Percentiles rank a stretch among this genome's conserved stretches.
Evolutionary conservation across 2,797 vertebrate species (phyloP).

Genomic region (Anas flavirostris): DNA sequence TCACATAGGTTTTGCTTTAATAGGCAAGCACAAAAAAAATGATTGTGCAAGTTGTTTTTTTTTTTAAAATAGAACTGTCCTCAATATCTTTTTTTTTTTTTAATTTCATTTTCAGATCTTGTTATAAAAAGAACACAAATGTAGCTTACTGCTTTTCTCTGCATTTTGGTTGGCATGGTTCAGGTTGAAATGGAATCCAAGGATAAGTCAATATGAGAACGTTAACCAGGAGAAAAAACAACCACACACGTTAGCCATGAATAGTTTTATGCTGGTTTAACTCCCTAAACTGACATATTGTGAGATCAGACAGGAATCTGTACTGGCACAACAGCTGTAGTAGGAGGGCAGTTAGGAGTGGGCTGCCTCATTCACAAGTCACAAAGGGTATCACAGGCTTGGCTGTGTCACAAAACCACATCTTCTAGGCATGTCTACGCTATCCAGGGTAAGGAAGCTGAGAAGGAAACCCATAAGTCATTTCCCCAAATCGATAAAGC

Average conservation of each 20-base stretch:
- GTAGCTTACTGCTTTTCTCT: neutral
- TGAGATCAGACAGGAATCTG: neutral
- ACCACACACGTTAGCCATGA: neutral
- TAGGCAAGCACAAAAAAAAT: neutral
- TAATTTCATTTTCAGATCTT: neutral
- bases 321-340: neutral
- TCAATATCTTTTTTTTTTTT: neutral
- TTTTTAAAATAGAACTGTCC: neutral
- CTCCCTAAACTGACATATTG: neutral
- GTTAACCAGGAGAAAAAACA: neutral
- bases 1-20: neutral
- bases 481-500: neutral
- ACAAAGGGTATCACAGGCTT: neutral
- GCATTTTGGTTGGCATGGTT: neutral
- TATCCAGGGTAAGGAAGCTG: neutral
- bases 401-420: neutral
- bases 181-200: neutral
- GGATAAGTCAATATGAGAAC: neutral
- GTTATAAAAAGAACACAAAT: neutral
- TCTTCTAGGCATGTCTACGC: rapidly evolving
- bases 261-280: neutral
- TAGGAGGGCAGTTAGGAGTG: neutral
- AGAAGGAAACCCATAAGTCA: neutral
- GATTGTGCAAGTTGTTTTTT: neutral
- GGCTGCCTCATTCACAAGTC: neutral